Conservation (phyloP, 2,113 vertebrate species). For the Sinocyclocheilus anshuiensis region DNA sequence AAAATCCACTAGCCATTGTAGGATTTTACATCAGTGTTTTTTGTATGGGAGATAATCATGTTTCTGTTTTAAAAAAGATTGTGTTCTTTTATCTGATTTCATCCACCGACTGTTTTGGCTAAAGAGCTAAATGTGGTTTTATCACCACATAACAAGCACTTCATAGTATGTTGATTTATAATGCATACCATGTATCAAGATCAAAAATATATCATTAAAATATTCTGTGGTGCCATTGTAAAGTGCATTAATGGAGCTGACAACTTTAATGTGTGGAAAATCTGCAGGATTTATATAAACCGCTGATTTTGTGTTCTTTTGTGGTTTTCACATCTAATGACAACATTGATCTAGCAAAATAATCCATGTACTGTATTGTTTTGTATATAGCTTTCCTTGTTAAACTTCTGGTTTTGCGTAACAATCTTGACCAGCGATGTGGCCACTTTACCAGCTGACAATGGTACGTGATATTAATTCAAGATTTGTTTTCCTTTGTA, state of each 20-base stretch:
- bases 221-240: background rate
- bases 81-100: background rate
- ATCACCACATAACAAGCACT: constrained; percentile 2
- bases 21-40: background rate
- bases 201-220: background rate
- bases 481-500: constrained; percentile 19
- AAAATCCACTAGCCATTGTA: background rate
- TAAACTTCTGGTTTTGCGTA: background rate
- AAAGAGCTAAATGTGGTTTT: background rate
- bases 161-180: background rate
- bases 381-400: constrained; percentile 17
- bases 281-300: background rate
- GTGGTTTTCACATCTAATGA: background rate
- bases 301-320: constrained; percentile 14
- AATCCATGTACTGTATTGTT: constrained; percentile 10
- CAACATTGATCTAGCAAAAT: background rate
- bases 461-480: constrained; percentile 24
- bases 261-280: background rate
- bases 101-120: background rate
- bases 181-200: background rate
- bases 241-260: background rate
- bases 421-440: background rate
- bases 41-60: background rate
- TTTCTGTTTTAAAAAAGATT: background rate
- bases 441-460: constrained; percentile 9